Conservation (phyloP, 2,797 vertebrate genomes). For the Anas georgica region DNA sequence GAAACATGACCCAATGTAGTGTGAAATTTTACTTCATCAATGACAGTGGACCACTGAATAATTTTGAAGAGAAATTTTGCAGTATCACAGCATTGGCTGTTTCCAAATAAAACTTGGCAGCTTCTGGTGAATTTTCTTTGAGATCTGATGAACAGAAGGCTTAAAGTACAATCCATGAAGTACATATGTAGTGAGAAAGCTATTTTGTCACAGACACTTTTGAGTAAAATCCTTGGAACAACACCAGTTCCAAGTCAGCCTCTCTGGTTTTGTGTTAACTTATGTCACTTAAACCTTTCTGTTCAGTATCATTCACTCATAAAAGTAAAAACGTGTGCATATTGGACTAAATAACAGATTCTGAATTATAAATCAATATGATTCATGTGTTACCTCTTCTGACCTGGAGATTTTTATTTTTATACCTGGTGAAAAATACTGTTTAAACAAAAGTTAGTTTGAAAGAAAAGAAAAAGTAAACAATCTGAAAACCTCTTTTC, state of each 20-base stretch:
- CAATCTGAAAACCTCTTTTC: not conserved
- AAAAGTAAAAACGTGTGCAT: not conserved
- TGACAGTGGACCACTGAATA: not conserved
- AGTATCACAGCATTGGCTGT: not conserved
- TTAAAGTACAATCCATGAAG: not conserved
- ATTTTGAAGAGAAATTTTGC: not conserved
- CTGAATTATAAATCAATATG: not conserved
- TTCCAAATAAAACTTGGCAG: not conserved
- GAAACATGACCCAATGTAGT: not conserved
- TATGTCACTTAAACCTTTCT: not conserved
- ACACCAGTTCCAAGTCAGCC: not conserved
- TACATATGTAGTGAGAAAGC: not conserved
- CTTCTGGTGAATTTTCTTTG: not conserved
- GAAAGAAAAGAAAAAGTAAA: not conserved
- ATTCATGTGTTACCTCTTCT: not conserved
- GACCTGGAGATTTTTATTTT: not conserved
- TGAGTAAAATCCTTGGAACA: not conserved
- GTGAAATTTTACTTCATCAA: not conserved
- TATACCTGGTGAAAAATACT: not conserved
- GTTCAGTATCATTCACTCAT: not conserved
- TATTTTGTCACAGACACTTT: not conserved
- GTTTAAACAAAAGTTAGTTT: not conserved
- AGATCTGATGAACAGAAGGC: slow-evolving; percentile 1
- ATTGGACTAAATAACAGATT: not conserved
- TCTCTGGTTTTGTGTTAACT: not conserved